Conservation (phyloP, 2,113 vertebrate genomes). For the Heterocephalus glaber region DNA sequence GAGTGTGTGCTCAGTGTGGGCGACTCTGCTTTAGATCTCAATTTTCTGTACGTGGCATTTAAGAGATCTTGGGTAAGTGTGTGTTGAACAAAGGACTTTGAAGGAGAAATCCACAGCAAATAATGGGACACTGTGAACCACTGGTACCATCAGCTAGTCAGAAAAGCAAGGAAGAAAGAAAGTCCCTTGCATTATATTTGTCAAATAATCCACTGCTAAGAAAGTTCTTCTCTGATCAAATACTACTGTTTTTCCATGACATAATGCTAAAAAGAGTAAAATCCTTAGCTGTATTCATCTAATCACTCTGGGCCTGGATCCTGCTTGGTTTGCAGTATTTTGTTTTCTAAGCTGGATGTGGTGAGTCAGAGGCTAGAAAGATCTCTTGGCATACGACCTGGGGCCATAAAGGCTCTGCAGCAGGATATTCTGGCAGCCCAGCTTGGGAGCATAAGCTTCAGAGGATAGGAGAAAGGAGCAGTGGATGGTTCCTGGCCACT, state of each 20-base stretch:
- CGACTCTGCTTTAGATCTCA: conserved; percentile 20
- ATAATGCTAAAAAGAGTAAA: neutral
- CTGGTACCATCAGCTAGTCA: neutral
- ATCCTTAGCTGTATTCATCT: neutral
- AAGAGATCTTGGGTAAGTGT: conserved; percentile 41
- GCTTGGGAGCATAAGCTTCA: neutral
- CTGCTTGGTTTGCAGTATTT: neutral
- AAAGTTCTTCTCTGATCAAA: neutral
- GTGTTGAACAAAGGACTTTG: conserved; percentile 52
- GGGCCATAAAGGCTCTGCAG: neutral
- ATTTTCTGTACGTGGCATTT: conserved; percentile 49
- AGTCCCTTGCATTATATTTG: neutral
- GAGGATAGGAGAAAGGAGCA: neutral
- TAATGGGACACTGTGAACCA: neutral
- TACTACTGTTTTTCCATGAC: neutral
- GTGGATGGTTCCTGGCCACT: neutral
- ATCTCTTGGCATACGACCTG: conserved; percentile 5
- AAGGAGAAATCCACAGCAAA: neutral
- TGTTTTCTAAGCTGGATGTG: conserved; percentile 4
- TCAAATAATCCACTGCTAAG: neutral
- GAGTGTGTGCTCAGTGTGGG: conserved; percentile 50
- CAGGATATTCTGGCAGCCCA: neutral
- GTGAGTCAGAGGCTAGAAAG: neutral
- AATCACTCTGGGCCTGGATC: neutral
- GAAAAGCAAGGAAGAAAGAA: neutral